Evolutionary conservation across 2,888 invertebrate genomes (phyloP).

Genomic region (Proisotoma minuta): DNA sequence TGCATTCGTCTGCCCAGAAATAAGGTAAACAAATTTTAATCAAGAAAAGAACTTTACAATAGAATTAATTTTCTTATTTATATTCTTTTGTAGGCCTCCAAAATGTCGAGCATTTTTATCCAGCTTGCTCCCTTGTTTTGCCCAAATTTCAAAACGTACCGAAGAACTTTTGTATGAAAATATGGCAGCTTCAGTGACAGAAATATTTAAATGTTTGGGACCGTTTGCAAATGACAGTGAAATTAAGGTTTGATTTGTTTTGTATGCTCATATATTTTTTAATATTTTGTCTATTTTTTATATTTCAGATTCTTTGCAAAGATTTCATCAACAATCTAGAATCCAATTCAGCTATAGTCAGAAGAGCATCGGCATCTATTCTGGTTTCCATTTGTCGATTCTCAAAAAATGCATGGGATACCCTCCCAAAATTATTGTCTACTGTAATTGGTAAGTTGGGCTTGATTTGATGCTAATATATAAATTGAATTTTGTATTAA

Average conservation of each 20-base stretch:
- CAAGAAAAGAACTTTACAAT: neutral
- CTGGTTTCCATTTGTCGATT: constrained; percentile 74
- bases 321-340: constrained; percentile 64
- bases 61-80: neutral
- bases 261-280: no score
- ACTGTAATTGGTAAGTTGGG: constrained; percentile 63
- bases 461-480: neutral
- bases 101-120: constrained; percentile 73
- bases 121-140: constrained; percentile 68
- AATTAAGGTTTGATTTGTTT: constrained; percentile 57
- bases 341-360: constrained; percentile 65
- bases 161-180: constrained; percentile 70
- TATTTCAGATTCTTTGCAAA: constrained; percentile 61
- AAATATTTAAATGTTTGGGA: constrained; percentile 64
- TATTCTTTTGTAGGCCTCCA: constrained; percentile 56
- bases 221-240: constrained; percentile 67
- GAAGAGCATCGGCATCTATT: constrained; percentile 75
- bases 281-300: no score
- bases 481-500: neutral
- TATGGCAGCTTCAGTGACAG: constrained; percentile 60
- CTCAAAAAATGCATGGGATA: constrained; percentile 48
- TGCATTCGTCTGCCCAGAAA: constrained; percentile 40
- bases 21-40: constrained; percentile 27
- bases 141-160: constrained; percentile 64
- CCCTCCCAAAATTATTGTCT: constrained; percentile 47